These are phyloP conservation scores for Chalcis sispes DNA, from an alignment of 2,888 invertebrate species.

Conservation along the genomic window DNA sequence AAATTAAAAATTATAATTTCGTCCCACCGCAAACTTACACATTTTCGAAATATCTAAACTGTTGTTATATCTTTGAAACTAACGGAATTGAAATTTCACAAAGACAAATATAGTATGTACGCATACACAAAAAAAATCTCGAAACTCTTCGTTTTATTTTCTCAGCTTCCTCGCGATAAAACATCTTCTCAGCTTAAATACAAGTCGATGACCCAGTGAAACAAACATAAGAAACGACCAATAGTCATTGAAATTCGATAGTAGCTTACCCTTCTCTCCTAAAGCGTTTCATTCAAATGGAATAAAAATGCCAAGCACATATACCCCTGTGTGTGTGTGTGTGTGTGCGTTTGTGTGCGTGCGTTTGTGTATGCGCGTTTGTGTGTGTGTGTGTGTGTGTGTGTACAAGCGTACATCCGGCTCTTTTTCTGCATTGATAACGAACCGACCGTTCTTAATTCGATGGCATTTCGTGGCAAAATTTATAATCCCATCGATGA, in stretches of 20 bases:
- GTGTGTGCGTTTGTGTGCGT: neutral
- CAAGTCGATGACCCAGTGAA: conserved; percentile 63
- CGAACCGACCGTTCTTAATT: conserved; percentile 10
- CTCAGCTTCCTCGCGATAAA: too few relatives aligned
- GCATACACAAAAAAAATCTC: too few relatives aligned
- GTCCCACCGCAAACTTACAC: too few relatives aligned
- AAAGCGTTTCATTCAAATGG: neutral
- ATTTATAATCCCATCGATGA: too few relatives aligned
- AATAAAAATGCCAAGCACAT: neutral
- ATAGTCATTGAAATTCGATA: conserved; percentile 62
- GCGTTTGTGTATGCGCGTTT: too few relatives aligned
- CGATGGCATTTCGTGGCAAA: neutral
- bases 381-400: neutral
- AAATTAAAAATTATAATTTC: too few relatives aligned
- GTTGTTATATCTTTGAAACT: too few relatives aligned
- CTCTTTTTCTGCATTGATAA: conserved; percentile 34
- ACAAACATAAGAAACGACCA: conserved; percentile 57
- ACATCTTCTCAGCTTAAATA: too few relatives aligned
- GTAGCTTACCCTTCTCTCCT: conserved; percentile 41
- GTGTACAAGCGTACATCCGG: conserved; percentile 2
- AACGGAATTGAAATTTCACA: too few relatives aligned
- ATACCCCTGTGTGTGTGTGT: neutral
- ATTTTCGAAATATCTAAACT: too few relatives aligned
- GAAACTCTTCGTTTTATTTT: too few relatives aligned
- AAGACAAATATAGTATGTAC: too few relatives aligned